Percentiles rank a stretch among this genome's conserved stretches.
phyloP scores from a whole-genome alignment of 2,113 vertebrate species.

The Neolamprologus tretocephalus region DNA sequence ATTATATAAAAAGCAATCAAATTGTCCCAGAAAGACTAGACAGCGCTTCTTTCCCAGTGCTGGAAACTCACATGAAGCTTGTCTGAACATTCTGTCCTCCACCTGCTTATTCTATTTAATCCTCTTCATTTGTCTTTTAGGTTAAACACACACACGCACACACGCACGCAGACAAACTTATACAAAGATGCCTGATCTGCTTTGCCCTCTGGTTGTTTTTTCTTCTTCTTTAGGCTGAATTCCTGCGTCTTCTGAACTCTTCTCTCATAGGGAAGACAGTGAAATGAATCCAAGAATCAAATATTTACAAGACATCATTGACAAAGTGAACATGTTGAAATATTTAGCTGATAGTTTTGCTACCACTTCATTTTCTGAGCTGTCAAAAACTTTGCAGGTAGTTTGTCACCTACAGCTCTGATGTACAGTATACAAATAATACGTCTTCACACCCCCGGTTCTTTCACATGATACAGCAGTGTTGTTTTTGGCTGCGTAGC shows the following conservation, averaged over 20 bases:
- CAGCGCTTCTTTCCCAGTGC: not conserved
- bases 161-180: not conserved
- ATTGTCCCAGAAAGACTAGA: not conserved
- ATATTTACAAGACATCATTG: not conserved
- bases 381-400: not conserved
- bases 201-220: not conserved
- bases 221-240: not conserved
- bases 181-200: not conserved
- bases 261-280: not conserved
- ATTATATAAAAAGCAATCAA: not conserved
- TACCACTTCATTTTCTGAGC: not conserved
- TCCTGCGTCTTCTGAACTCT: not conserved
- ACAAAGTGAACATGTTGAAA: not conserved
- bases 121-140: not conserved
- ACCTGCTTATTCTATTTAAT: not conserved
- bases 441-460: accelerated
- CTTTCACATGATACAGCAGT: not conserved
- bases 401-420: not conserved
- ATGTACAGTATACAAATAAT: not conserved
- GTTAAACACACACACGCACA: accelerated
- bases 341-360: not conserved
- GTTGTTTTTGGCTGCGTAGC: not conserved
- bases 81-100: not conserved
- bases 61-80: not conserved
- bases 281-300: not conserved